Conservation (phyloP, 2,888 invertebrate genomes). For the Mycogona germanica region DNA sequence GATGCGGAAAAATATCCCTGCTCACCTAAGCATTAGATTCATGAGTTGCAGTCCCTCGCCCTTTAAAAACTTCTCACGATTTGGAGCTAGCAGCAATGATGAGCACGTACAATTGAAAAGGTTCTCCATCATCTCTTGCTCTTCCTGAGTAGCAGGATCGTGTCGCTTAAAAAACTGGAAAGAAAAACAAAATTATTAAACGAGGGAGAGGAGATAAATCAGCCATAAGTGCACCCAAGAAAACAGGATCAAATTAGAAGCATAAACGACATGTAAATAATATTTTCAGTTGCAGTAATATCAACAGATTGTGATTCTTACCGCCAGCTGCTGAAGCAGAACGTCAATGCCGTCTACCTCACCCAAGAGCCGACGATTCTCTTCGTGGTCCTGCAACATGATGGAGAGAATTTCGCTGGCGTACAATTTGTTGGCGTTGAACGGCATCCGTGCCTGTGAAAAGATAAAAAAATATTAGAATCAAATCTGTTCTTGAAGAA, state of each 20-base stretch:
- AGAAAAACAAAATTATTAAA: constrained; percentile 17
- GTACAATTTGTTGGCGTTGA: constrained; percentile 90
- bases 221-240: not conserved
- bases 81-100: constrained; percentile 72
- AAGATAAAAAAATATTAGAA: not conserved
- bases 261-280: not conserved
- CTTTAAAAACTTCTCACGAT: constrained; percentile 81
- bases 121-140: constrained; percentile 98
- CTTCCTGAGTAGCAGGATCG: constrained; percentile 81
- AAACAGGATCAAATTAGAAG: not conserved
- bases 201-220: too few relatives aligned
- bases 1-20: too few relatives aligned
- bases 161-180: constrained; percentile 81
- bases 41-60: constrained; percentile 98
- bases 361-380: constrained; percentile 68
- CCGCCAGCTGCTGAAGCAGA: constrained; percentile 83
- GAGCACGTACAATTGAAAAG: constrained; percentile 93
- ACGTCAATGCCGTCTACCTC: constrained; percentile 93
- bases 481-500: too few relatives aligned
- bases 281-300: not conserved
- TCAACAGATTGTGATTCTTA: constrained; percentile 34
- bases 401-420: constrained; percentile 93
- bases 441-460: constrained; percentile 66
- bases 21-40: constrained; percentile 88
- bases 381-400: constrained; percentile 76